phyloP scores from a whole-genome alignment of 2,797 vertebrate genomes.

The Halcyon smyrnensis region DNA sequence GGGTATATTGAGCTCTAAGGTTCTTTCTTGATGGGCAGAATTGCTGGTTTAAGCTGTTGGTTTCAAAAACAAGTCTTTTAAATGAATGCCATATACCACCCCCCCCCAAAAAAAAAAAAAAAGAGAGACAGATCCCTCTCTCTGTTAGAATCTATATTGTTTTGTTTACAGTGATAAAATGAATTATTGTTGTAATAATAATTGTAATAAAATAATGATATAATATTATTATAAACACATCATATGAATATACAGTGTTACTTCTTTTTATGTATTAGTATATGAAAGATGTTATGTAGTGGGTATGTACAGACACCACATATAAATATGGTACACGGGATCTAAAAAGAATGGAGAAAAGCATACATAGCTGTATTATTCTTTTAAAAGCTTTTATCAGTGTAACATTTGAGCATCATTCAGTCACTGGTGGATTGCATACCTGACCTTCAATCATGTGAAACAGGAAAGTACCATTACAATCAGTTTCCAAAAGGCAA shows the following conservation, averaged over 20 bases:
- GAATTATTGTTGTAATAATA: neutral
- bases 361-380: neutral
- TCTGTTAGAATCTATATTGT: neutral
- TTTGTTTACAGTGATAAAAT: neutral
- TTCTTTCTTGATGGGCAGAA: neutral
- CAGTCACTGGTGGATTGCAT: neutral
- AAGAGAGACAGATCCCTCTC: neutral
- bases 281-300: neutral
- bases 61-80: neutral
- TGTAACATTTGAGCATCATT: neutral
- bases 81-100: neutral
- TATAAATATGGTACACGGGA: neutral
- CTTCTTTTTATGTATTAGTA: neutral
- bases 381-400: neutral
- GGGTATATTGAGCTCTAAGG: neutral
- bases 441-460: neutral
- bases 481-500: neutral
- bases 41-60: neutral
- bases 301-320: accelerated
- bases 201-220: neutral
- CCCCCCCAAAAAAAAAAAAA: neutral
- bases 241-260: neutral
- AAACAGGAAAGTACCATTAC: neutral
- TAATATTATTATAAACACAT: too few species aligned
- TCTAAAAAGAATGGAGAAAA: neutral